Conservation (phyloP, 2,797 vertebrate genomes). For the Eptatretus atami region DNA sequence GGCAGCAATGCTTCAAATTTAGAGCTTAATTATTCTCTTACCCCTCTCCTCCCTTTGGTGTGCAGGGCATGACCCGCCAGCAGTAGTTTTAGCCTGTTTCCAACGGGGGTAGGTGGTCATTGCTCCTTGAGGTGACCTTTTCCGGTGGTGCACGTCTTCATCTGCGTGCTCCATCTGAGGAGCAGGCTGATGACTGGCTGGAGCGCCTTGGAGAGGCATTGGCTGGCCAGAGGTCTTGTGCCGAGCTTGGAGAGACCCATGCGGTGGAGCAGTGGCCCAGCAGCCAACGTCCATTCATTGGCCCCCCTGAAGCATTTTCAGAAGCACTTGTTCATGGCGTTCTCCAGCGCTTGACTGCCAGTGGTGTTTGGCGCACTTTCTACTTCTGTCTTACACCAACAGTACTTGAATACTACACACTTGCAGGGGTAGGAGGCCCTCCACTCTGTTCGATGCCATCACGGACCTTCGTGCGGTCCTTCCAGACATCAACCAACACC, state of each 20-base stretch:
- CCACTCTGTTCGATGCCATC: constrained; percentile 3
- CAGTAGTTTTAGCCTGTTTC: neutral
- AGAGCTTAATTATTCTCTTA: no score
- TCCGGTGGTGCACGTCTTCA: constrained; percentile 24
- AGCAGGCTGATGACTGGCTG: constrained; percentile 78
- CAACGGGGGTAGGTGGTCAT: neutral
- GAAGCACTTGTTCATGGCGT: neutral
- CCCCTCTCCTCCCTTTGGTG: neutral
- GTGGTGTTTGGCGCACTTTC: no score
- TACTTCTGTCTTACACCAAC: no score
- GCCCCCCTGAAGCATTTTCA: no score
- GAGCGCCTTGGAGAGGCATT: constrained; percentile 50
- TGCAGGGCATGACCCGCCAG: constrained; percentile 1
- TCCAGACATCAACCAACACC: neutral
- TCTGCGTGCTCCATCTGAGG: constrained; percentile 34
- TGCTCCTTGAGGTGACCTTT: constrained; percentile 42
- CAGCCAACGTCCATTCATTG: neutral
- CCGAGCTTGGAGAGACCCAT: no score
- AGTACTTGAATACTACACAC: neutral
- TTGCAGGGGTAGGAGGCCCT: neutral
- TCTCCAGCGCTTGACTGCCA: neutral
- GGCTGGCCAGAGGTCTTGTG: constrained; percentile 8
- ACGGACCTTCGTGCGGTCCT: neutral
- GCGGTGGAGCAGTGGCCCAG: neutral
- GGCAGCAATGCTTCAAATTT: no score